These are phyloP conservation scores for Cyphomyrus plagiostoma DNA, from an alignment of 2,113 vertebrate species.

Conservation along the genomic window DNA sequence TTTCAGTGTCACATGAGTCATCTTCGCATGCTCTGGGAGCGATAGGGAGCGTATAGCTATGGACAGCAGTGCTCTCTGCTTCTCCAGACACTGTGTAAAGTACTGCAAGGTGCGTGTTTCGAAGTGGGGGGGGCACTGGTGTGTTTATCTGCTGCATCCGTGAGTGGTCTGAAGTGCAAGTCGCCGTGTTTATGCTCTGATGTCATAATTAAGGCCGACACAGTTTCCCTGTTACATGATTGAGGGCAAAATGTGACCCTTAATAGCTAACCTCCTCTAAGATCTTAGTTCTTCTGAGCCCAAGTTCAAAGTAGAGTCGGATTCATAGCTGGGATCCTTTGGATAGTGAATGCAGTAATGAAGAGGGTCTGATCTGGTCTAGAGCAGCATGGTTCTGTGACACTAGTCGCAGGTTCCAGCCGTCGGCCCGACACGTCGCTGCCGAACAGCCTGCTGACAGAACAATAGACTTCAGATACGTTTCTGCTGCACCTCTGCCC, in stretches of 20 bases:
- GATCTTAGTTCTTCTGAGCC: neutral
- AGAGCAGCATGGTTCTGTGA: neutral
- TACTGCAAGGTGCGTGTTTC: neutral
- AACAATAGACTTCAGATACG: conserved; percentile 2
- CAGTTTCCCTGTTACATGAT: neutral
- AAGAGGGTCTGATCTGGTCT: neutral
- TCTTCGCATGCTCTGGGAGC: neutral
- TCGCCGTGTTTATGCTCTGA: neutral
- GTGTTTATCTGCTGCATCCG: neutral
- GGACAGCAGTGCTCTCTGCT: neutral
- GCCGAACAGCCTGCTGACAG: conserved; percentile 7
- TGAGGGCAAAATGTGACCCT: neutral
- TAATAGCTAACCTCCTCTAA: neutral
- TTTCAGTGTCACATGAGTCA: neutral
- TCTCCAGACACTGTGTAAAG: neutral
- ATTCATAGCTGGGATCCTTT: neutral
- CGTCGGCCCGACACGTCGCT: neutral
- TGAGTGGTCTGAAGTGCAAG: conserved; percentile 15
- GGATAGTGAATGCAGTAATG: neutral
- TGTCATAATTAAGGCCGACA: neutral
- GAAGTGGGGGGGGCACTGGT: neutral
- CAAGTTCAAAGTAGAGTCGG: neutral
- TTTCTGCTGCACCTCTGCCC: conserved; percentile 16
- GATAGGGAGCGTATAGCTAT: neutral
- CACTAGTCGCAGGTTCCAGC: neutral